Evolutionary conservation across 2,113 vertebrate species (phyloP).

Genomic region (Trachemys scripta): DNA sequence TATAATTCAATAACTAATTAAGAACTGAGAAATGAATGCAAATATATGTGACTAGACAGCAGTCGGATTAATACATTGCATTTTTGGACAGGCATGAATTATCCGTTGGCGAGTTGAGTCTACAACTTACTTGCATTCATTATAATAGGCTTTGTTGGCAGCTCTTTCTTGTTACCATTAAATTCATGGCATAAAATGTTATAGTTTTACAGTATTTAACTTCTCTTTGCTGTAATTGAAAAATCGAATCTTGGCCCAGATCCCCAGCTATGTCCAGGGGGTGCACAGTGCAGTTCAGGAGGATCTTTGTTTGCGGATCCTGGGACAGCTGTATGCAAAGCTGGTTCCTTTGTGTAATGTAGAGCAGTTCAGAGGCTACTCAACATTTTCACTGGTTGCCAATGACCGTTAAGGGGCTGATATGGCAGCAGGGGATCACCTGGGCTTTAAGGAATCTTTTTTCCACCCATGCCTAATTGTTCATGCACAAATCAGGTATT

Average conservation of each 20-base stretch:
- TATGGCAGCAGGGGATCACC: background rate
- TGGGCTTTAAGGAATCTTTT: background rate
- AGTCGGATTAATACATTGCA: background rate
- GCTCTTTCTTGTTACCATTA: background rate
- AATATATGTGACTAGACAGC: background rate
- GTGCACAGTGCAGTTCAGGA: background rate
- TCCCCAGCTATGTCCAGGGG: background rate
- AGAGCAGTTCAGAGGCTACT: background rate
- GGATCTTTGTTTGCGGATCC: background rate
- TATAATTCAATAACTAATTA: background rate
- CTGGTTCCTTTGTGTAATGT: background rate
- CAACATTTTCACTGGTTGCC: background rate
- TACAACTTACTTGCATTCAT: background rate
- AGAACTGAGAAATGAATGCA: conserved; percentile 10
- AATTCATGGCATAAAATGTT: background rate
- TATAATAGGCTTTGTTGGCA: background rate
- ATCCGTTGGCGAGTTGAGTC: background rate
- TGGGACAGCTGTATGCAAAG: background rate
- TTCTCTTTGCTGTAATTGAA: background rate
- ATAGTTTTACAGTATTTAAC: background rate
- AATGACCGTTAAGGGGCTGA: background rate
- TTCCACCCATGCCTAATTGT: background rate
- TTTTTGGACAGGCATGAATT: background rate
- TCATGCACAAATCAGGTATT: background rate
- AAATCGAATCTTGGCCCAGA: background rate